Conservation (phyloP, 2,113 vertebrate genomes). For the Acanthochromis polyacanthus region DNA sequence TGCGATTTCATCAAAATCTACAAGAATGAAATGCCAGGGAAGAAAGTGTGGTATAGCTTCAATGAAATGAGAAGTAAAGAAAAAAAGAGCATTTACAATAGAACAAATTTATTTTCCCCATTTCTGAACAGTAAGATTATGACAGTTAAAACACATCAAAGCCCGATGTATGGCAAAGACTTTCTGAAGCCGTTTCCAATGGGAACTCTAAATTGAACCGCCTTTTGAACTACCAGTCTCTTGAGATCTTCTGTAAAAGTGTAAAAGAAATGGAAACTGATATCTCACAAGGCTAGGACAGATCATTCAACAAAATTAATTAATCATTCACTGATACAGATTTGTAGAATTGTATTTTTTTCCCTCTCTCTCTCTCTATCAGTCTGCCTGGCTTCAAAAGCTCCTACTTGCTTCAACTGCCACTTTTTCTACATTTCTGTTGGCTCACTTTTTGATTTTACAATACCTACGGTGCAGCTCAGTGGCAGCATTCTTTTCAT, state of each 20-base stretch:
- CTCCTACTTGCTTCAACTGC: constrained; percentile 55
- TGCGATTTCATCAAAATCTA: constrained; percentile 35
- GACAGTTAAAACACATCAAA: constrained; percentile 79
- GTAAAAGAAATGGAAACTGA: constrained; percentile 74
- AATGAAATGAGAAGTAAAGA: constrained; percentile 22
- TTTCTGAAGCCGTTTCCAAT: constrained; percentile 71
- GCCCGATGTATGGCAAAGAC: constrained; percentile 55
- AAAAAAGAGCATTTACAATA: constrained; percentile 32
- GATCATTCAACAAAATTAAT: constrained; percentile 79
- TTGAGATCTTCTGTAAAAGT: constrained; percentile 77
- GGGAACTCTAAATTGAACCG: constrained; percentile 77
- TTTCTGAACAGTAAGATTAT: constrained; percentile 64
- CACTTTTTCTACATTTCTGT: constrained; percentile 56
- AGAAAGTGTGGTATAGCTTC: not conserved
- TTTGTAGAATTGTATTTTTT: constrained; percentile 71
- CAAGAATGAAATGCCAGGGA: constrained; percentile 14
- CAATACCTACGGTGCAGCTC: constrained; percentile 32
- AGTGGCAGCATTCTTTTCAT: not conserved
- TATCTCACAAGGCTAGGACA: constrained; percentile 76
- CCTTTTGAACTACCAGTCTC: constrained; percentile 80
- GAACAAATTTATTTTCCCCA: constrained; percentile 55
- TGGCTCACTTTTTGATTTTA: constrained; percentile 31
- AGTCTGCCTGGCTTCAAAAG: constrained; percentile 68
- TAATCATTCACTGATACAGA: constrained; percentile 80
- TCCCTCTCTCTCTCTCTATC: constrained; percentile 7